Conservation (phyloP, 2,113 vertebrate genomes). For the Piprites chloris region DNA sequence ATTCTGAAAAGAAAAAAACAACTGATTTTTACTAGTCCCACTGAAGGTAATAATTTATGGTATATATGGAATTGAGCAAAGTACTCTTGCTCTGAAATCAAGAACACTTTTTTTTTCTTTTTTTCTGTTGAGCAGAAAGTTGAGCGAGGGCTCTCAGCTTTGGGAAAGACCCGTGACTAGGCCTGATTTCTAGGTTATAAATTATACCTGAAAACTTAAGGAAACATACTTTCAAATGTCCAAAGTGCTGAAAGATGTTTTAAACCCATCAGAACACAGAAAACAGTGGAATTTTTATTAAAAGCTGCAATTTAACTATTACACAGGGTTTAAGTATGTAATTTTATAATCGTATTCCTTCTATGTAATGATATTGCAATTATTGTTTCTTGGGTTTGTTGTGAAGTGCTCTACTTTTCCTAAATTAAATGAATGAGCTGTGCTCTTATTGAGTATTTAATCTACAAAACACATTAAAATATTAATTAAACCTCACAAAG, state of each 20-base stretch:
- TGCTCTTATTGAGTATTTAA: neutral
- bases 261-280: neutral
- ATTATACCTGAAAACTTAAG: neutral
- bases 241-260: neutral
- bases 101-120: neutral
- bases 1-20: neutral
- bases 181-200: neutral
- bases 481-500: neutral
- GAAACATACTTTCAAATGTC: neutral
- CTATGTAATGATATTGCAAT: neutral
- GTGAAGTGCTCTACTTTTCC: neutral
- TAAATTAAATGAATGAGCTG: neutral
- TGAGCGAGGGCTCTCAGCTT: neutral
- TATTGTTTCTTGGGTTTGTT: neutral
- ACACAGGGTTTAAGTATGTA: neutral
- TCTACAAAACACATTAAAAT: neutral
- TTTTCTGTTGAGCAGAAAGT: neutral
- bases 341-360: neutral
- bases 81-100: neutral
- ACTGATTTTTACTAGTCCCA: neutral
- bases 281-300: neutral
- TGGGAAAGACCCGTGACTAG: neutral
- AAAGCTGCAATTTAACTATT: neutral
- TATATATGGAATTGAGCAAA: neutral
- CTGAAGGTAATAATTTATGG: neutral